Percentiles rank a stretch among this genome's conserved stretches.
phyloP scores from a whole-genome alignment of 2,113 vertebrate genomes.

The Sylvia atricapilla region DNA sequence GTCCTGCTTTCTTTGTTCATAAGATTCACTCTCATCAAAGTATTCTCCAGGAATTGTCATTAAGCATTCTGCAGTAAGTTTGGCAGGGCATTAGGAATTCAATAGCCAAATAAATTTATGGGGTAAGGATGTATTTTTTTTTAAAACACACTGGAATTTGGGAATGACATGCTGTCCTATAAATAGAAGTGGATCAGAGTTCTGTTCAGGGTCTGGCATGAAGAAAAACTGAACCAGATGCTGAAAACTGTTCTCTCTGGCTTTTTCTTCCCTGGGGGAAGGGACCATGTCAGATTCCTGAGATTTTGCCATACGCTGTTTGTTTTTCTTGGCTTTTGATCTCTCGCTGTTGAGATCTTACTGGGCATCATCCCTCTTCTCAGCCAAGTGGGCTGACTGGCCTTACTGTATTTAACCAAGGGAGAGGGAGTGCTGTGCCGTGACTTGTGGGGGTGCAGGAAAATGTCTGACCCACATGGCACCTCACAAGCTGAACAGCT shows the following conservation, averaged over 20 bases:
- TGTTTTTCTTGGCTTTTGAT: conserved; percentile 59
- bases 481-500: background rate
- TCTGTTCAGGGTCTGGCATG: conserved; percentile 37
- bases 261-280: conserved; percentile 33
- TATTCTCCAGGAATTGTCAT: background rate
- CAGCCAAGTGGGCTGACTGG: background rate
- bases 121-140: background rate
- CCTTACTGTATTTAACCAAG: background rate
- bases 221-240: conserved; percentile 65
- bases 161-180: conserved; percentile 39
- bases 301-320: conserved; percentile 40
- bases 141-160: conserved; percentile 34
- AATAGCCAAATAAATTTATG: conserved; percentile 2
- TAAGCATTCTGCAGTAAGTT: conserved; percentile 24
- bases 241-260: conserved; percentile 42
- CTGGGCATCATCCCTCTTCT: background rate
- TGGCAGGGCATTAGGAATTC: background rate
- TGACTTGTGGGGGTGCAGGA: background rate
- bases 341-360: background rate
- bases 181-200: conserved; percentile 57
- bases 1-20: background rate
- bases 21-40: background rate
- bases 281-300: conserved; percentile 53
- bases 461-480: background rate
- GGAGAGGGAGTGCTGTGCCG: background rate